Conservation (phyloP, 2,888 invertebrate genomes). For the Pteria penguin region DNA sequence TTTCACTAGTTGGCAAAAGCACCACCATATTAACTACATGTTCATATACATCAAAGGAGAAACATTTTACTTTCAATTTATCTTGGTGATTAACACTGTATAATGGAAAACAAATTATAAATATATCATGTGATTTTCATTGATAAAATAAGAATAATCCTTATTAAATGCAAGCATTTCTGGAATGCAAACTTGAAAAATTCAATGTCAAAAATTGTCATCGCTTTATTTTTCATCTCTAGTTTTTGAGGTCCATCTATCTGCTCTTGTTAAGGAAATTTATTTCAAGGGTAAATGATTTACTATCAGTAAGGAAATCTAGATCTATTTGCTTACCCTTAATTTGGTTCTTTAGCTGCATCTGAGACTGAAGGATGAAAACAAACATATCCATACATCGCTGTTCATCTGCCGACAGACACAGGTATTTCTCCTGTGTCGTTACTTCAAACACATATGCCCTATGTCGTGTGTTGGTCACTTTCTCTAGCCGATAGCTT, state of each 20-base stretch:
- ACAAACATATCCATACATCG: conserved; percentile 69
- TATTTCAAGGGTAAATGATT: no score
- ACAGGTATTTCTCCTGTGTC: conserved; percentile 63
- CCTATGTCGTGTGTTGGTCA: conserved; percentile 67
- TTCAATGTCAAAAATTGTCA: no score
- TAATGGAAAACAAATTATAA: no score
- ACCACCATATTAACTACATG: no score
- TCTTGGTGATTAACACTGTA: no score
- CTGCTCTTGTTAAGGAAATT: no score
- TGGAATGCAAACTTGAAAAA: background rate
- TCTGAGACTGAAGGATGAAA: conserved; percentile 71
- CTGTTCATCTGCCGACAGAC: conserved; percentile 71
- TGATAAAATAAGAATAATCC: background rate
- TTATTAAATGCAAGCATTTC: background rate
- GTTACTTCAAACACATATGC: conserved; percentile 72
- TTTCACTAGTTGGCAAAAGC: no score
- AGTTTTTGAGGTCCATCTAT: no score
- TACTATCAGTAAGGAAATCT: background rate
- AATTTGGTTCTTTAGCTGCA: conserved; percentile 64
- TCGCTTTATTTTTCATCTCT: no score
- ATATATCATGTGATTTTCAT: no score
- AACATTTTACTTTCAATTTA: no score
- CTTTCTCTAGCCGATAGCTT: conserved; percentile 68
- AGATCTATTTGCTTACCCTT: conserved; percentile 54
- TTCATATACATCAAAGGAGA: no score